phyloP scores from a whole-genome alignment of 2,888 invertebrate species.

The Cephus pygmeus region DNA sequence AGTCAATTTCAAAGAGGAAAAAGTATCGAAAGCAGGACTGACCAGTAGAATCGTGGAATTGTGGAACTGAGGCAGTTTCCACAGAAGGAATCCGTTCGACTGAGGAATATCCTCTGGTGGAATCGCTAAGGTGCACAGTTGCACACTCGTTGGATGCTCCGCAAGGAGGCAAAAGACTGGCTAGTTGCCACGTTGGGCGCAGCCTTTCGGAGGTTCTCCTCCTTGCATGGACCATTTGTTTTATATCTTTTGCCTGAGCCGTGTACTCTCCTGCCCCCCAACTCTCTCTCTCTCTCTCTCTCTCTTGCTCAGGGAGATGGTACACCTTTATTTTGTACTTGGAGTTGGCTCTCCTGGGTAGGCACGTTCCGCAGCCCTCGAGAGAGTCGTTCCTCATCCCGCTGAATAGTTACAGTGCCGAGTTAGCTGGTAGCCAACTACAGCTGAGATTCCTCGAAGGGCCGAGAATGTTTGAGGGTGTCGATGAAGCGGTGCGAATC shows the following conservation, averaged over 20 bases:
- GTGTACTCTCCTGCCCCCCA: not conserved
- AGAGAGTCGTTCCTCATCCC: not conserved
- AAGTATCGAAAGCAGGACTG: not conserved
- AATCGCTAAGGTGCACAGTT: too few species aligned
- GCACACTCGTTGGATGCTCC: not conserved
- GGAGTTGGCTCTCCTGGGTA: not conserved
- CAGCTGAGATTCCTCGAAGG: not conserved
- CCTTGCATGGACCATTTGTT: constrained; percentile 9
- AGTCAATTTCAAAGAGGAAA: not conserved
- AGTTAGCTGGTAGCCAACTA: not conserved
- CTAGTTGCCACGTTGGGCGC: not conserved
- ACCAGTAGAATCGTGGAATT: not conserved
- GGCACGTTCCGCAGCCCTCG: not conserved
- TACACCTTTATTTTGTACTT: not conserved
- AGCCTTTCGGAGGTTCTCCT: constrained; percentile 6
- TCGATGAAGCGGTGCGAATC: not conserved
- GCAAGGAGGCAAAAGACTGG: not conserved
- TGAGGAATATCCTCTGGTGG: not conserved
- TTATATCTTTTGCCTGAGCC: constrained; percentile 23
- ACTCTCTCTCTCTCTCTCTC: too few species aligned
- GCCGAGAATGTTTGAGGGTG: not conserved
- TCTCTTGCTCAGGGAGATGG: too few species aligned
- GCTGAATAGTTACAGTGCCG: not conserved
- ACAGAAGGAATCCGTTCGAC: not conserved
- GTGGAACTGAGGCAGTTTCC: not conserved